Conservation (phyloP, 2,797 vertebrate genomes). For the Carcharodon carcharias region DNA sequence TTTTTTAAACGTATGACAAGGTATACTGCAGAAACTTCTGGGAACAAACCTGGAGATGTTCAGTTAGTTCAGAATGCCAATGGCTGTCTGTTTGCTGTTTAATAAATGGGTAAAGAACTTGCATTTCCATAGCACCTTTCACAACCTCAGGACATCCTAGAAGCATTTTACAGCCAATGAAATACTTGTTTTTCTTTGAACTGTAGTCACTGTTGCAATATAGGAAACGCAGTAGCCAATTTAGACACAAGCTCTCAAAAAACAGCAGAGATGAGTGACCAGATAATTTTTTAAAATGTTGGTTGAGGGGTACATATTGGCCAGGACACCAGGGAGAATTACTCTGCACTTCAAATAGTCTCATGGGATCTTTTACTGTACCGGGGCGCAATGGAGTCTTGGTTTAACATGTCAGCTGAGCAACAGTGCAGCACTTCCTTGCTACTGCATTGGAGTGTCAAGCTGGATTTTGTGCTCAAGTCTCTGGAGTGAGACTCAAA, state of each 20-base stretch:
- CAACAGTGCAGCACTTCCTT: not conserved
- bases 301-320: not conserved
- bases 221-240: not conserved
- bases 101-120: not conserved
- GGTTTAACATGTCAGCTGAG: not conserved
- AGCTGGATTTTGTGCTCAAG: not conserved
- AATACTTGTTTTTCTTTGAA: not conserved
- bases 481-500: not conserved
- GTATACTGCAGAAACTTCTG: not conserved
- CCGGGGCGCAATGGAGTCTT: not conserved
- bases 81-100: not conserved
- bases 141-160: not conserved
- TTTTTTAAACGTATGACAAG: slow-evolving; percentile 1
- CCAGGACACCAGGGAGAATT: not conserved
- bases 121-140: not conserved
- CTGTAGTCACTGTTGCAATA: not conserved
- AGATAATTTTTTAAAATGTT: not conserved
- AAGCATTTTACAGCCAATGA: not conserved
- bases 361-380: not conserved
- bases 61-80: not conserved
- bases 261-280: not conserved
- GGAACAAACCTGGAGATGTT: not conserved
- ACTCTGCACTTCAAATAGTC: not conserved
- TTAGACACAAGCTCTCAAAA: not conserved
- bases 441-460: not conserved